Base-by-base conservation (phyloP, 2,797 vertebrate genomes). In the Falco concolor region DNA sequence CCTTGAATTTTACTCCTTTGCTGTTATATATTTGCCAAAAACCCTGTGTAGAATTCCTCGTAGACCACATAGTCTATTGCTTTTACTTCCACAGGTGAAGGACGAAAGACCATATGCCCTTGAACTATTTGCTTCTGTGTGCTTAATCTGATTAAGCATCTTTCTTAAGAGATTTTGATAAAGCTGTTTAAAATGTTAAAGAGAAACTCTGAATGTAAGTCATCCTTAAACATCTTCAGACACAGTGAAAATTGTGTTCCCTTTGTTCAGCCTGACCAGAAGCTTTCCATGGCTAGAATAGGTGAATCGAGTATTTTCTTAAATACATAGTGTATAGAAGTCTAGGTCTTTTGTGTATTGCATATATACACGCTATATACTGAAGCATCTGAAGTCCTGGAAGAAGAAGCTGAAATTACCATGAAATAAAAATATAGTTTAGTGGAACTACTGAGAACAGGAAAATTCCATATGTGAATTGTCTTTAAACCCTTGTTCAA, bases 351-450 rank as follows among this genome's bases (percentile, higher is more conserved):
- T 14, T 28, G 28, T 57, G 6, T 50, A 12, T 76, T 59, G 36
- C 1, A 0, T 53, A 5, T 56, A 23, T 20, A 42, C 19, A 25
- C 13, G 5, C 25, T 1, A 0, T 49, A 30, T 24, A 44, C 56
- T 50, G 23, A 50, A 61, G 36, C n/a, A n/a, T n/a, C 36, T 64
- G 47, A 73, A 80, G 32, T 76, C 19, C 22, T 84, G 57, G 38
- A 75, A 81, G 69, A 27, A 84, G 45, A 61, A 74, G 8, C 65
- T 93, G 45, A 89, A 72, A 60, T 63, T 49, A 24, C 10, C 2
- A 7, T 73, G 32, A 84, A 84, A 54, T 30, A 72, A 87, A 93
- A 64, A 54, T 44, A 60, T 45, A 54, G 17, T 36, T 13, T 40
- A 82, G 44, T 42, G 63, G 68, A 92, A 63, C 44, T 76, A 8